These are phyloP conservation scores for Dolichopus griseipennis DNA, from an alignment of 2,888 invertebrate species.

Conservation along the genomic window DNA sequence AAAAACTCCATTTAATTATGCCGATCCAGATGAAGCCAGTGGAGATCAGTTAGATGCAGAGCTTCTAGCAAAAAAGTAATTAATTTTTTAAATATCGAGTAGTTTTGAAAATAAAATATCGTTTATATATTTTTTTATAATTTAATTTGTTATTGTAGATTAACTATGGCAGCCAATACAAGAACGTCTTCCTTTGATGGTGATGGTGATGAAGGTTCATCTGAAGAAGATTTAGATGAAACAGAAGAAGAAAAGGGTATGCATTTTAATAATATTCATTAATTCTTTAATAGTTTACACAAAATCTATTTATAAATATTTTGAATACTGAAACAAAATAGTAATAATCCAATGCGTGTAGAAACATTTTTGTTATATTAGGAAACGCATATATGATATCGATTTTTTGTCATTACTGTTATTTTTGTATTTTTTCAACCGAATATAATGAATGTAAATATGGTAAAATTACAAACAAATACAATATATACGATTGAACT, in stretches of 20 bases:
- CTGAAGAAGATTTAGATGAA: constrained; percentile 52
- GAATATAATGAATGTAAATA: no score
- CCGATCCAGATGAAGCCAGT: constrained; percentile 50
- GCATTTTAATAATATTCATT: neutral
- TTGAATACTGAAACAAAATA: neutral
- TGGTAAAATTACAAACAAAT: no score
- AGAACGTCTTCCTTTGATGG: constrained; percentile 41
- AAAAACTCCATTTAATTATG: constrained; percentile 77
- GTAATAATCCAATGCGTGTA: no score
- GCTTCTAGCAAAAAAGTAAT: constrained; percentile 67
- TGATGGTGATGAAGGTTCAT: constrained; percentile 43
- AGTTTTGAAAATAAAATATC: no score
- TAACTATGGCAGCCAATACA: constrained; percentile 38
- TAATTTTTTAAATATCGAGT: constrained; percentile 13
- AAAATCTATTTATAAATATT: neutral
- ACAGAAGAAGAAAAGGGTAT: constrained; percentile 53
- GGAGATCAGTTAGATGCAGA: constrained; percentile 57
- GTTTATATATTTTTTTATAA: neutral
- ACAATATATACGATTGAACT: no score
- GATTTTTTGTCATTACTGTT: no score
- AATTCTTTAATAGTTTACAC: neutral
- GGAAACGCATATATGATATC: no score
- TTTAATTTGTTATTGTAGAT: constrained; percentile 25
- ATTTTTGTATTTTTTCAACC: no score
- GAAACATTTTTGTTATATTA: no score